These are phyloP conservation scores for Heliconius aoede DNA, from an alignment of 2,888 invertebrate genomes.

Conservation along the genomic window DNA sequence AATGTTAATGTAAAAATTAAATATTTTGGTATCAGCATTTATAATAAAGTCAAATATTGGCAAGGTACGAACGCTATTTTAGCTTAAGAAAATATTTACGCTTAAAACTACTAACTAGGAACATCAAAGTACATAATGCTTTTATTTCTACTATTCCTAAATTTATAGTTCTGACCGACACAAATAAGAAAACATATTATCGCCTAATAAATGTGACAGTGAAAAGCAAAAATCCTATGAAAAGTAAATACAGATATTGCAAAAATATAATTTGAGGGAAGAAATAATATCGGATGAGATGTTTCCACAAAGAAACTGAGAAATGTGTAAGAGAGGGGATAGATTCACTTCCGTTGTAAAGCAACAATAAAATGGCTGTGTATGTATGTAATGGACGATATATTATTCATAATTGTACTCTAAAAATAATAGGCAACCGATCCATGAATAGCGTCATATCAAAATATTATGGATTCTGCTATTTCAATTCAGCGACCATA, in stretches of 20 bases:
- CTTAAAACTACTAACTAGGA: conserved; percentile 8
- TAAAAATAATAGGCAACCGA: too few species aligned
- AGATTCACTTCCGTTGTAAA: neutral
- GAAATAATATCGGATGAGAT: neutral
- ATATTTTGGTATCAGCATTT: conserved; percentile 6
- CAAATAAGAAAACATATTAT: neutral
- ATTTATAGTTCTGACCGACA: neutral
- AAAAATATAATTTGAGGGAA: neutral
- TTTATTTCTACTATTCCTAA: neutral
- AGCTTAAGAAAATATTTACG: conserved; percentile 22
- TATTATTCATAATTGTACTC: neutral
- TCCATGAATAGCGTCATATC: neutral
- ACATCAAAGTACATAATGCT: conserved; percentile 18
- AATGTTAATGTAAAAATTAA: neutral
- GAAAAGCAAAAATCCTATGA: neutral
- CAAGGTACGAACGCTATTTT: conserved; percentile 16
- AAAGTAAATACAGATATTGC: neutral
- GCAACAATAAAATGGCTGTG: neutral
- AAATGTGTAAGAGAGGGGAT: neutral
- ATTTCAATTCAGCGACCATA: neutral
- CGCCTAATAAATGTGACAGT: neutral
- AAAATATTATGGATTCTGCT: neutral
- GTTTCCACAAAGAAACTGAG: neutral
- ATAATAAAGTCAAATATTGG: conserved; percentile 19
- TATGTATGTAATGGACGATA: neutral